A percentile compares a stretch with the other conserved stretches of the same genome.
These are phyloP conservation scores for Laticauda colubrina DNA, from an alignment of 2,113 vertebrate species.

Conservation along the genomic window DNA sequence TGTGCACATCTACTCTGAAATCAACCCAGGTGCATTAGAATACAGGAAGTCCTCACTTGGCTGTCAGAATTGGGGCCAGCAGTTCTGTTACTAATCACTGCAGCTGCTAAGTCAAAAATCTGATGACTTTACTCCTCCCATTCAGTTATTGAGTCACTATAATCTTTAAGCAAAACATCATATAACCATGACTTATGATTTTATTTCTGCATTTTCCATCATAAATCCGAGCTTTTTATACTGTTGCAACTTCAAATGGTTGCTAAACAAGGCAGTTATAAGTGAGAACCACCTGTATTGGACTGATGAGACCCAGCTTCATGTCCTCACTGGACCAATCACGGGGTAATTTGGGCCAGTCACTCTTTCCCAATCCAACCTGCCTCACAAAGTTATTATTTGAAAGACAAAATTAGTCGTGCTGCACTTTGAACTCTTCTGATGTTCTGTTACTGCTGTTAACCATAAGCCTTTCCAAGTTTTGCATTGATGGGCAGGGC, in stretches of 20 bases:
- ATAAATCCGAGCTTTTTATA: background rate
- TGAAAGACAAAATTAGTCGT: background rate
- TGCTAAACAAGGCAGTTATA: background rate
- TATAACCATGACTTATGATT: background rate
- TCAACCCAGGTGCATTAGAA: background rate
- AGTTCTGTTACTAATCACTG: background rate
- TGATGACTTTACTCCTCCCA: background rate
- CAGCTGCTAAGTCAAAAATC: background rate
- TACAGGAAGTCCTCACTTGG: background rate
- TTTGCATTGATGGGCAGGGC: background rate
- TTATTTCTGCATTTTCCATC: background rate
- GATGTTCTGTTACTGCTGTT: background rate
- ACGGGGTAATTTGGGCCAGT: background rate
- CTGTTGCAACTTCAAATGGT: background rate
- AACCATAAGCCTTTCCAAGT: background rate
- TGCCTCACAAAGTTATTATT: background rate
- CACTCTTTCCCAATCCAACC: background rate
- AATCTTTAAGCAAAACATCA: background rate
- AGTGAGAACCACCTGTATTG: background rate
- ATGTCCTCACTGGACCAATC: background rate
- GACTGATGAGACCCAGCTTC: background rate
- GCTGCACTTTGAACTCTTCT: background rate
- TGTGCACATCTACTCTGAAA: background rate
- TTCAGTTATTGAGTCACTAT: background rate
- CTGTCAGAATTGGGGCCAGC: background rate